These are phyloP conservation scores for Dynastes tityus DNA, from an alignment of 2,888 invertebrate genomes.

Conservation along the genomic window DNA sequence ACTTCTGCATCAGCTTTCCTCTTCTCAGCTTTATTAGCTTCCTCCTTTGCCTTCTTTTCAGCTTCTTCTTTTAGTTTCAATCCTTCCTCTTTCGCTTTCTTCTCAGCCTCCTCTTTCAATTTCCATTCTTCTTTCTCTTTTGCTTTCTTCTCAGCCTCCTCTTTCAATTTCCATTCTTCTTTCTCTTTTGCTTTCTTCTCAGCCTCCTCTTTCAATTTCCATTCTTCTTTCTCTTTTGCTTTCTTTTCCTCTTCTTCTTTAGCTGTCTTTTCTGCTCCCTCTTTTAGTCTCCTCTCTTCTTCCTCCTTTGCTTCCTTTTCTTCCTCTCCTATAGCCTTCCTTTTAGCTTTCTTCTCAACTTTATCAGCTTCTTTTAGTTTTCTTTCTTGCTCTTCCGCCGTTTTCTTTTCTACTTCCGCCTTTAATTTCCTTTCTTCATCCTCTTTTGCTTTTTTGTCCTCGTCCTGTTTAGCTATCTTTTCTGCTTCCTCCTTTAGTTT, in stretches of 20 bases:
- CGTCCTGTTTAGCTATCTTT: slow-evolving; percentile 49
- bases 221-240: slow-evolving; percentile 63
- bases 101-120: slow-evolving; percentile 49
- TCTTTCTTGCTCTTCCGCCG: slow-evolving; percentile 52
- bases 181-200: slow-evolving; percentile 66
- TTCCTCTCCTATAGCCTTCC: too few species aligned
- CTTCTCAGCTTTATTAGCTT: not conserved
- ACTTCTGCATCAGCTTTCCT: too few species aligned
- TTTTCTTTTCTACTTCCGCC: slow-evolving; percentile 54
- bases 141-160: slow-evolving; percentile 65
- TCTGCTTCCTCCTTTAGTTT: slow-evolving; percentile 52
- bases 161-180: slow-evolving; percentile 65
- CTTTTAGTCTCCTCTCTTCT: too few species aligned
- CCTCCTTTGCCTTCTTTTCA: slow-evolving; percentile 56
- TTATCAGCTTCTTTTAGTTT: slow-evolving; percentile 50
- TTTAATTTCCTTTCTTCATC: slow-evolving; percentile 52
- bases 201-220: slow-evolving; percentile 67
- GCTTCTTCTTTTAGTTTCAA: slow-evolving; percentile 56
- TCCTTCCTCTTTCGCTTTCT: slow-evolving; percentile 63
- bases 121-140: slow-evolving; percentile 58
- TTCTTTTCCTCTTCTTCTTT: slow-evolving; percentile 53
- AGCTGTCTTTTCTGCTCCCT: slow-evolving; percentile 53
- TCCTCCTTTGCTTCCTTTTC: too few species aligned
- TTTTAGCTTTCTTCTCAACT: slow-evolving; percentile 51
- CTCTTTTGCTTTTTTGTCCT: slow-evolving; percentile 50